phyloP scores from a whole-genome alignment of 2,113 vertebrate genomes.

The Festucalex cinctus region DNA sequence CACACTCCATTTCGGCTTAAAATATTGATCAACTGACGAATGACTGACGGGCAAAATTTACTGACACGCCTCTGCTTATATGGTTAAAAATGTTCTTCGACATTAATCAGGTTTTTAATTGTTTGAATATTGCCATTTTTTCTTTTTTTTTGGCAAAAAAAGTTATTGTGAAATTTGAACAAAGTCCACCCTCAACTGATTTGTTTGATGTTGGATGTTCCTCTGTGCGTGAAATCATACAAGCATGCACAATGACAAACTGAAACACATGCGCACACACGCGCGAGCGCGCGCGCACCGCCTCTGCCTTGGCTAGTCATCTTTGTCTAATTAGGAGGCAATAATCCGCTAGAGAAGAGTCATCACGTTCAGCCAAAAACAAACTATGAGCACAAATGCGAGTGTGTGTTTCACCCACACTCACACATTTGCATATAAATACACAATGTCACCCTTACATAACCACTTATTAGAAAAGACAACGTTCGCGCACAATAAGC shows the following conservation, averaged over 20 bases:
- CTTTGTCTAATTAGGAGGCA: slow-evolving; percentile 71
- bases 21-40: too few species aligned
- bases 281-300: slow-evolving; percentile 19
- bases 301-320: slow-evolving; percentile 67
- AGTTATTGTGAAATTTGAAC: neutral
- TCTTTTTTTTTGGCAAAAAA: neutral
- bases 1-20: too few species aligned
- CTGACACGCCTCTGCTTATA: too few species aligned
- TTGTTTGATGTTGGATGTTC: neutral
- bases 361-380: slow-evolving; percentile 69
- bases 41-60: too few species aligned
- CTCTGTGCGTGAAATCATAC: neutral
- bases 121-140: neutral
- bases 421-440: slow-evolving; percentile 4
- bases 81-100: neutral
- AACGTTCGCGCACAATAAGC: slow-evolving; percentile 37
- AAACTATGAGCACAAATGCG: slow-evolving; percentile 54
- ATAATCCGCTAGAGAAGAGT: slow-evolving; percentile 71
- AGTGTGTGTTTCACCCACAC: slow-evolving; percentile 28
- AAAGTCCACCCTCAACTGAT: neutral
- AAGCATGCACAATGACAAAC: neutral
- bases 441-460: slow-evolving; percentile 52
- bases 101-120: neutral
- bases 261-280: slow-evolving; percentile 11
- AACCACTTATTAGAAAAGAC: slow-evolving; percentile 57